phyloP scores from a whole-genome alignment of 2,888 invertebrate species.

The Pasiphila rectangulata region DNA sequence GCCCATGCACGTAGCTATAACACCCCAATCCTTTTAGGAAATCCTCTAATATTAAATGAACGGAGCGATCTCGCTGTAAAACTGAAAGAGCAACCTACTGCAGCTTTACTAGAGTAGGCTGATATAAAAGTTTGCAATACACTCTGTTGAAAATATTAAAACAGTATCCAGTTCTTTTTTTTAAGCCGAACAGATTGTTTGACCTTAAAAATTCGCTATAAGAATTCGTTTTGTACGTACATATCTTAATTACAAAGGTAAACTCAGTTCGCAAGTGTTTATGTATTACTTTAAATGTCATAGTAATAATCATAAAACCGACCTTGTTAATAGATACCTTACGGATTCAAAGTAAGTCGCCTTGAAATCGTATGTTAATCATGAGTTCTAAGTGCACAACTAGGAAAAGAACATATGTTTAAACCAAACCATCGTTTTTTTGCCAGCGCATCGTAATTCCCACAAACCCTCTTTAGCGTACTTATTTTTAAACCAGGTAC shows the following conservation, averaged over 20 bases:
- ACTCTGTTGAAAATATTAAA: constrained; percentile 24
- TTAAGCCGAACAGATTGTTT: not conserved
- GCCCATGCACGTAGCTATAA: constrained; percentile 6
- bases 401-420: too few species aligned
- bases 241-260: too few species aligned
- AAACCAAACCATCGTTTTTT: not conserved
- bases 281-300: too few species aligned
- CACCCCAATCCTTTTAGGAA: constrained; percentile 13
- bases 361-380: too few species aligned
- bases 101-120: constrained; percentile 26
- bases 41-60: constrained; percentile 13
- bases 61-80: constrained; percentile 15
- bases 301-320: too few species aligned
- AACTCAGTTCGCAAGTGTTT: too few species aligned
- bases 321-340: too few species aligned
- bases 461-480: not conserved
- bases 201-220: not conserved
- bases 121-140: constrained; percentile 26
- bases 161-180: constrained; percentile 12
- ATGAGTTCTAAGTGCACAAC: too few species aligned
- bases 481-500: constrained; percentile 13
- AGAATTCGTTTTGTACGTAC: too few species aligned
- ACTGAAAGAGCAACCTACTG: constrained; percentile 7
- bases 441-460: not conserved
- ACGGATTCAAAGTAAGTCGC: too few species aligned